Evolutionary conservation across 2,888 invertebrate genomes (phyloP).

Genomic region (Axea sp.): DNA sequence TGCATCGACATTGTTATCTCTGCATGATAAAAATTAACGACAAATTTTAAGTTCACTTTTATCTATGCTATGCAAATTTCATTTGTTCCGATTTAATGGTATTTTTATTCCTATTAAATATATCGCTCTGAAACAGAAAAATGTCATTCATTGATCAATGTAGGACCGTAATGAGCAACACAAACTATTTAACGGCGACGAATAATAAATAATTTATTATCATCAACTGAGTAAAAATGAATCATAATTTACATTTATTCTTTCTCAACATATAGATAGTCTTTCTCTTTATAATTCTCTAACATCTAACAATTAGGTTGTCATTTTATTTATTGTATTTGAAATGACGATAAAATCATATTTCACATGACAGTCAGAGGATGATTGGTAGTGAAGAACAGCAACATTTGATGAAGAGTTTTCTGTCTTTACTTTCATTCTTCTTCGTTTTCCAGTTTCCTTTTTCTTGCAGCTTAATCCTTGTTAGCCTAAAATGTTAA

Average conservation of each 20-base stretch:
- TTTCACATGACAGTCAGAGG: slow-evolving; percentile 50
- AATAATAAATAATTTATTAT: slow-evolving; percentile 61
- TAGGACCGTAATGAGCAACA: no score
- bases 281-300: slow-evolving; percentile 40
- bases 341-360: slow-evolving; percentile 44
- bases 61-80: background rate
- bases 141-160: no score
- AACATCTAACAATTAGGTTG: slow-evolving; percentile 59
- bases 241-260: slow-evolving; percentile 54
- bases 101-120: no score
- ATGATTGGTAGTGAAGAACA: slow-evolving; percentile 49
- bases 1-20: background rate
- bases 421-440: slow-evolving; percentile 36
- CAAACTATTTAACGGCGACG: no score
- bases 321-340: slow-evolving; percentile 41
- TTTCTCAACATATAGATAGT: slow-evolving; percentile 47
- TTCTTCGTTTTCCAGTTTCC: background rate
- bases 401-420: slow-evolving; percentile 47
- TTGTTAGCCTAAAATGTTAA: slow-evolving; percentile 37
- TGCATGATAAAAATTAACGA: background rate
- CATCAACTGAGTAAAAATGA: slow-evolving; percentile 57
- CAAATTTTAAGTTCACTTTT: background rate
- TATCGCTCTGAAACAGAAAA: no score
- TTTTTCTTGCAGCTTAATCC: background rate
- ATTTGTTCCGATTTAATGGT: no score